Conservation (phyloP, 2,113 vertebrate genomes). For the Natator depressus region DNA sequence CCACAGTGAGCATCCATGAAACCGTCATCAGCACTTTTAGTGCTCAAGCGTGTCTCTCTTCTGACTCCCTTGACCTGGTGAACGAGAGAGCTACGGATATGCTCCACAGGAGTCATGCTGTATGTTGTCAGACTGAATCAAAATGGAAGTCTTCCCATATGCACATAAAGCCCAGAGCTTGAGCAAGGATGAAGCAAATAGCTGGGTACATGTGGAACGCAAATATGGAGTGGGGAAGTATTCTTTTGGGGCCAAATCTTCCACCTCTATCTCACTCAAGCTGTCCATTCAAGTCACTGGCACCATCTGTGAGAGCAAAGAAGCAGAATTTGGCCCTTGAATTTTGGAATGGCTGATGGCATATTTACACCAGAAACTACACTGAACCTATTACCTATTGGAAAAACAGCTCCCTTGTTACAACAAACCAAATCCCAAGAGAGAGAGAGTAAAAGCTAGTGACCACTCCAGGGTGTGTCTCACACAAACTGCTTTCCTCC, state of each 20-base stretch:
- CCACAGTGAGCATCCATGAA: neutral
- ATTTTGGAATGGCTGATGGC: conserved; percentile 34
- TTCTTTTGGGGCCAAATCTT: neutral
- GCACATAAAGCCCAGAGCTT: neutral
- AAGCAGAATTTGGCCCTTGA: conserved; percentile 32
- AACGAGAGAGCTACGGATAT: neutral
- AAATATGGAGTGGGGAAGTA: neutral
- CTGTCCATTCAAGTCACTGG: conserved; percentile 15
- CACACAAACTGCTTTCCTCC: neutral
- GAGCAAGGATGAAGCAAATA: neutral
- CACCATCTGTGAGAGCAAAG: neutral
- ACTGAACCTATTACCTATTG: conserved; percentile 4
- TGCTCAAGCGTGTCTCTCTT: neutral
- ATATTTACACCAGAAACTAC: conserved; percentile 5
- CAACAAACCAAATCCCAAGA: neutral
- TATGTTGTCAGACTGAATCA: neutral
- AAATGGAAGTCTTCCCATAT: neutral
- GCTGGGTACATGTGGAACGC: neutral
- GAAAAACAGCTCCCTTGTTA: conserved; percentile 2
- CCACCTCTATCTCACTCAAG: neutral
- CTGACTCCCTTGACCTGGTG: neutral
- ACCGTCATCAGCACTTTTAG: neutral
- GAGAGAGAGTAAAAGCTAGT: neutral
- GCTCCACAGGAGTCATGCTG: neutral
- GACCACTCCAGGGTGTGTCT: neutral